phyloP scores from a whole-genome alignment of 2,113 vertebrate species.

The Dicaeum eximium region DNA sequence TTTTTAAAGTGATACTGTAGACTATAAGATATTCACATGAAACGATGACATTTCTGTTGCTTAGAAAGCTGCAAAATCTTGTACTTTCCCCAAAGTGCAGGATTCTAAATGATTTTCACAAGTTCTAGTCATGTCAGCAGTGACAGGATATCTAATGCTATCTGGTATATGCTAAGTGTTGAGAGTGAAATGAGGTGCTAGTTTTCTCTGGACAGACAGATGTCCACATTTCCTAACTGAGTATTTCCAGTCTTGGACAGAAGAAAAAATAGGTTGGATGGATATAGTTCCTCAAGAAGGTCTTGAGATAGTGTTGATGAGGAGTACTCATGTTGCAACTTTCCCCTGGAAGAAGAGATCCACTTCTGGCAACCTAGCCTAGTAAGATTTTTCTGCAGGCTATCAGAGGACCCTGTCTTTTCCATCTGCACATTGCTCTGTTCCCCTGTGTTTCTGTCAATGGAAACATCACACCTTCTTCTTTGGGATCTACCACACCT shows the following conservation, averaged over 20 bases:
- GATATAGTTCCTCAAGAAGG: neutral
- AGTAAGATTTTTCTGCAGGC: neutral
- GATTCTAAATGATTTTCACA: neutral
- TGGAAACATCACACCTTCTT: neutral
- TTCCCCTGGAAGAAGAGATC: neutral
- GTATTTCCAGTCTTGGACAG: neutral
- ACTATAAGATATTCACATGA: neutral
- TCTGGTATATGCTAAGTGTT: neutral
- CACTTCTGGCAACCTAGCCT: neutral
- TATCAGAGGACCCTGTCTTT: neutral
- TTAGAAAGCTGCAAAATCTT: neutral
- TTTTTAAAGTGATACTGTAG: neutral
- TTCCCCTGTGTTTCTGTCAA: neutral
- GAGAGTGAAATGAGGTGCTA: neutral
- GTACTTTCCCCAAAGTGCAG: neutral
- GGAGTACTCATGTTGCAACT: neutral
- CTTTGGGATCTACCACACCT: neutral
- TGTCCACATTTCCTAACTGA: neutral
- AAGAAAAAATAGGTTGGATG: neutral
- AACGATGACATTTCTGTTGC: neutral
- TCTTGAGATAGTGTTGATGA: neutral
- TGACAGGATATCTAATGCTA: neutral
- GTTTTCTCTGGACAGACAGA: neutral
- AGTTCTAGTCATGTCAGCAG: neutral
- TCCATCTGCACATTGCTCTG: neutral